Evolutionary conservation across 2,113 vertebrate species (phyloP).

Genomic region (Petaurus breviceps): DNA sequence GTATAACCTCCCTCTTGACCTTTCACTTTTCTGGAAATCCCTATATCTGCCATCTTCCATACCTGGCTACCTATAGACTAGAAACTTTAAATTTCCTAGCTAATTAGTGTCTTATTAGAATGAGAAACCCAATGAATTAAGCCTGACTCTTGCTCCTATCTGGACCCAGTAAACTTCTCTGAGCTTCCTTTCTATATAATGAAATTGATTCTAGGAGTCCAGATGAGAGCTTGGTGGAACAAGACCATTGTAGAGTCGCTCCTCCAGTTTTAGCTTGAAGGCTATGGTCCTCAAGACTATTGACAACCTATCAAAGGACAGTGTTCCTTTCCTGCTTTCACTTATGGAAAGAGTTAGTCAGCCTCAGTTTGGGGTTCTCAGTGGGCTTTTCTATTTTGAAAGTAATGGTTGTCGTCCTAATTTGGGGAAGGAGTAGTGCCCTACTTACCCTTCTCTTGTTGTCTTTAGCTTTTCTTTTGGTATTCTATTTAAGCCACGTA

Average conservation of each 20-base stretch:
- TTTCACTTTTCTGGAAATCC: neutral
- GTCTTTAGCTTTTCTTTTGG: neutral
- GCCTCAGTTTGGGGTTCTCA: neutral
- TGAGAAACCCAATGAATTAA: neutral
- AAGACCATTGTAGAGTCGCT: neutral
- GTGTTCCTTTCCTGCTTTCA: neutral
- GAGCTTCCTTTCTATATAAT: neutral
- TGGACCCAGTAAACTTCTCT: neutral
- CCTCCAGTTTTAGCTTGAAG: neutral
- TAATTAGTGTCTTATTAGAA: neutral
- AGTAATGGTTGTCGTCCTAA: neutral
- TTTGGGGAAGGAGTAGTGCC: neutral
- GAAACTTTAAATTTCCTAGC: neutral
- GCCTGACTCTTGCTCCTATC: neutral
- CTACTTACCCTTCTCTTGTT: neutral
- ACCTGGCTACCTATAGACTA: neutral
- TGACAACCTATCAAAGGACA: neutral
- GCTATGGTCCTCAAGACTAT: neutral
- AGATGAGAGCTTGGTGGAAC: neutral
- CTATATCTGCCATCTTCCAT: neutral
- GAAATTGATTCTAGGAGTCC: neutral
- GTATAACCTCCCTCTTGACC: neutral
- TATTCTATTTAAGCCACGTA: neutral
- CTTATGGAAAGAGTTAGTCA: too few species aligned
- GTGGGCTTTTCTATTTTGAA: neutral